A percentile compares a stretch with the other conserved stretches of the same genome.
Conservation (phyloP, 92 coral and sea anemone genomes). For the Palythoa heliodiscus region DNA sequence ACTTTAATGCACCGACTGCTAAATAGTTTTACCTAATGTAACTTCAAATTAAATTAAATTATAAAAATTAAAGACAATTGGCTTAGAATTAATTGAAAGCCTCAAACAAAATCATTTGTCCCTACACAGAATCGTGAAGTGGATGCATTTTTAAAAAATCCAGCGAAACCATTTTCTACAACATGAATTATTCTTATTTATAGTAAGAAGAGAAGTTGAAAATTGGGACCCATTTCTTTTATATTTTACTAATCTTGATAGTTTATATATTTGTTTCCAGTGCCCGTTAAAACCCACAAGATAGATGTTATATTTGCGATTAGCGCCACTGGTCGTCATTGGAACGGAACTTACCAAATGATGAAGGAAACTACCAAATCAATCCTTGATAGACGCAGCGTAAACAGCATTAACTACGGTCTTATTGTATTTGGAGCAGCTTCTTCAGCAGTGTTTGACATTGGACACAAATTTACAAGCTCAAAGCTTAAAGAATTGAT, state of each 20-base stretch:
- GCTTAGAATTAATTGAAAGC: too few relatives aligned
- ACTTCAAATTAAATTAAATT: too few relatives aligned
- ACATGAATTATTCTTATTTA: too few relatives aligned
- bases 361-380: constrained; percentile 78
- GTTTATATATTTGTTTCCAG: constrained; percentile 20
- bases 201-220: too few relatives aligned
- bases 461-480: constrained; percentile 49
- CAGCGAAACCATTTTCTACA: too few relatives aligned
- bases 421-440: constrained; percentile 79
- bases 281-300: constrained; percentile 55
- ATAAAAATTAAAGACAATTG: too few relatives aligned
- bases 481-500: constrained; percentile 64
- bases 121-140: too few relatives aligned
- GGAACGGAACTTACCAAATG: constrained; percentile 54
- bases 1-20: too few relatives aligned
- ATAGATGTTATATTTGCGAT: constrained; percentile 81
- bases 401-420: constrained; percentile 70
- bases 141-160: too few relatives aligned
- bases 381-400: constrained; percentile 74
- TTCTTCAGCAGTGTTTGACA: constrained; percentile 62
- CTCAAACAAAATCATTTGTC: too few relatives aligned
- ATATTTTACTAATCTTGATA: neutral
- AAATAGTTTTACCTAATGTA: too few relatives aligned
- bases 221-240: too few relatives aligned
- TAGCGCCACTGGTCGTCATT: constrained; percentile 71